phyloP scores from a whole-genome alignment of 1,140 invertebrate genomes.

The Hyles vespertilio region DNA sequence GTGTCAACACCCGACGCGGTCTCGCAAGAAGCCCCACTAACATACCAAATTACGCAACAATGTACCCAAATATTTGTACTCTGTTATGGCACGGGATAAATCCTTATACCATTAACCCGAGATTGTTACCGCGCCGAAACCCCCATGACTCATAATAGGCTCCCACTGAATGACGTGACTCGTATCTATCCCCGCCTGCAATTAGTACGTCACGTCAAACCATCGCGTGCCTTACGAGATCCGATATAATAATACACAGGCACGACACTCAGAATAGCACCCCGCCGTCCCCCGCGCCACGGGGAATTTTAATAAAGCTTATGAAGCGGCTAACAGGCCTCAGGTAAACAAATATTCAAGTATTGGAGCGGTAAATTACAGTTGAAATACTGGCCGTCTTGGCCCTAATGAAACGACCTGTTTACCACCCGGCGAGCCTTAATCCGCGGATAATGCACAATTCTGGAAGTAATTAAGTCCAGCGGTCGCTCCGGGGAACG shows the following conservation, averaged over 20 bases:
- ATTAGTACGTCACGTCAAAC: constrained; percentile 46
- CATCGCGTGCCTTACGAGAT: constrained; percentile 46
- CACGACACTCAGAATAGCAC: constrained; percentile 32
- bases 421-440: too few relatives aligned
- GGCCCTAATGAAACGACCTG: constrained; percentile 7
- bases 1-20: background rate
- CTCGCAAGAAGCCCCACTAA: constrained; percentile 1
- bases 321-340: constrained; percentile 22
- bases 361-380: constrained; percentile 13
- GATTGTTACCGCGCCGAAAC: constrained; percentile 11
- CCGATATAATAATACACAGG: constrained; percentile 33
- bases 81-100: constrained; percentile 12
- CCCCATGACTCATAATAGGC: constrained; percentile 18
- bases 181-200: constrained; percentile 37
- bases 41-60: constrained; percentile 19
- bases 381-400: constrained; percentile 10
- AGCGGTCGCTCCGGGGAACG: too few relatives aligned
- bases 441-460: constrained; percentile 4
- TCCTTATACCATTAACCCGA: constrained; percentile 15
- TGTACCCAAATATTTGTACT: constrained; percentile 21
- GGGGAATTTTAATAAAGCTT: constrained; percentile 34
- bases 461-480: constrained; percentile 5
- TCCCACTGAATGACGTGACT: constrained; percentile 32
- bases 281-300: constrained; percentile 26
- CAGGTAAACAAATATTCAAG: constrained; percentile 15